Percentiles rank a stretch among this genome's conserved stretches.
Evolutionary conservation across 1,140 invertebrate species (phyloP).

Genomic region (Daktulosphaira vitifoliae): DNA sequence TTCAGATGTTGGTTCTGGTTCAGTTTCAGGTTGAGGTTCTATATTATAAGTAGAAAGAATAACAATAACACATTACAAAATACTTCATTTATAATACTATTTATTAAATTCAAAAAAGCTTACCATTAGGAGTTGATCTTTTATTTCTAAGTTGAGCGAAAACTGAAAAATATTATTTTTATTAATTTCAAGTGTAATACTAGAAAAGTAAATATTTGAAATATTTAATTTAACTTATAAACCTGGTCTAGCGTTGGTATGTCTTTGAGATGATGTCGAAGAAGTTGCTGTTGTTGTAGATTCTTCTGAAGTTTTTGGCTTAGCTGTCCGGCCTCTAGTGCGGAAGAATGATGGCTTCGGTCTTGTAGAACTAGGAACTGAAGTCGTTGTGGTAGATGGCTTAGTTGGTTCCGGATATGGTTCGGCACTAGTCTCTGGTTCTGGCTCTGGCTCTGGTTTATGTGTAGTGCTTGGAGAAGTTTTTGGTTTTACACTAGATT

Average conservation of each 20-base stretch:
- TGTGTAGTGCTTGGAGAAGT: constrained; percentile 18
- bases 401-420: constrained; percentile 44
- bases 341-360: constrained; percentile 27
- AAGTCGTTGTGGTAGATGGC: background rate
- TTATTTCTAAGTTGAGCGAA: constrained; percentile 19
- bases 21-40: constrained; percentile 45
- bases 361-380: constrained; percentile 14
- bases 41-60: constrained; percentile 37
- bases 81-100: too few relatives aligned
- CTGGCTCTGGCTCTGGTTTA: constrained; percentile 36
- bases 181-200: too few relatives aligned
- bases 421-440: constrained; percentile 44
- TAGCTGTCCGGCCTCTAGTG: constrained; percentile 1
- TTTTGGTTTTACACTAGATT: constrained; percentile 42
- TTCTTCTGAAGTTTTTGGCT: constrained; percentile 13
- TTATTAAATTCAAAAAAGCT: too few relatives aligned
- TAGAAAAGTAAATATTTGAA: too few relatives aligned
- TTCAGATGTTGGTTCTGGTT: constrained; percentile 45
- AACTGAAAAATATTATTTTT: background rate
- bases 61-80: too few relatives aligned
- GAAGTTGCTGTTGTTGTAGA: background rate
- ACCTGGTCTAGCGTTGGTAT: constrained; percentile 5
- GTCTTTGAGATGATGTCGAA: background rate
- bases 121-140: constrained; percentile 44
- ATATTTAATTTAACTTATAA: background rate